Evolutionary conservation across 2,888 invertebrate genomes (phyloP).

Genomic region (Prosapia bicincta): DNA sequence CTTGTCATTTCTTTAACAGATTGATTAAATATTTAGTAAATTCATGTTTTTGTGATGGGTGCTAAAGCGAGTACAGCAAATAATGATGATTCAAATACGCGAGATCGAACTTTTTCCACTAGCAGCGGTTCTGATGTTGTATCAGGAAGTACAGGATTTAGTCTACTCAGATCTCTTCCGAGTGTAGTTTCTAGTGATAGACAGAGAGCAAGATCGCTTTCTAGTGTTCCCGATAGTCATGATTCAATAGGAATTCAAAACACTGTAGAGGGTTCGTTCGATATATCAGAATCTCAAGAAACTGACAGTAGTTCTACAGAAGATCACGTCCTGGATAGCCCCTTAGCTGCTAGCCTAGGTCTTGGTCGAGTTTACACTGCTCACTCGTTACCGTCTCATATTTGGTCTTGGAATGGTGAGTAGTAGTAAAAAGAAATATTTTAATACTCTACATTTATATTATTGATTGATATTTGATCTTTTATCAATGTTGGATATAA

Average conservation of each 20-base stretch:
- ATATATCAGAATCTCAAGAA: constrained; percentile 61
- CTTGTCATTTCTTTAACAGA: constrained; percentile 11
- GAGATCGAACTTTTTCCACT: constrained; percentile 71
- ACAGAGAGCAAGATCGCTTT: constrained; percentile 77
- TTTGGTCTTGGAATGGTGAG: constrained; percentile 79
- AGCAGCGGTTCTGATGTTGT: constrained; percentile 66
- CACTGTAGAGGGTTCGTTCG: constrained; percentile 55
- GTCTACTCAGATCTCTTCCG: constrained; percentile 64
- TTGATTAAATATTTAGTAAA: constrained; percentile 23
- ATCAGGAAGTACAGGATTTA: constrained; percentile 58
- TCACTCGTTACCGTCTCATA: constrained; percentile 86
- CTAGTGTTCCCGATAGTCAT: constrained; percentile 75
- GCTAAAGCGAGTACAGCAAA: constrained; percentile 81
- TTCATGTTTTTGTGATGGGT: constrained; percentile 57
- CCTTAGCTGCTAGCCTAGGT: constrained; percentile 52
- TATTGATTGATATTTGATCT: no score
- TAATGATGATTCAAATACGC: constrained; percentile 65
- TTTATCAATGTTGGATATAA: no score
- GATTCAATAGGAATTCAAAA: constrained; percentile 62
- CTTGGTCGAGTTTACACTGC: constrained; percentile 80
- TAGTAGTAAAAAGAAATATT: not conserved
- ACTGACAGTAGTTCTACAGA: constrained; percentile 67
- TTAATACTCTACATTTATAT: not conserved
- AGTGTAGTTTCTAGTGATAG: constrained; percentile 72
- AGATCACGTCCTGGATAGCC: constrained; percentile 54